These are phyloP conservation scores for Elaphurus davidianus DNA, from an alignment of 2,113 vertebrate species.

Conservation along the genomic window DNA sequence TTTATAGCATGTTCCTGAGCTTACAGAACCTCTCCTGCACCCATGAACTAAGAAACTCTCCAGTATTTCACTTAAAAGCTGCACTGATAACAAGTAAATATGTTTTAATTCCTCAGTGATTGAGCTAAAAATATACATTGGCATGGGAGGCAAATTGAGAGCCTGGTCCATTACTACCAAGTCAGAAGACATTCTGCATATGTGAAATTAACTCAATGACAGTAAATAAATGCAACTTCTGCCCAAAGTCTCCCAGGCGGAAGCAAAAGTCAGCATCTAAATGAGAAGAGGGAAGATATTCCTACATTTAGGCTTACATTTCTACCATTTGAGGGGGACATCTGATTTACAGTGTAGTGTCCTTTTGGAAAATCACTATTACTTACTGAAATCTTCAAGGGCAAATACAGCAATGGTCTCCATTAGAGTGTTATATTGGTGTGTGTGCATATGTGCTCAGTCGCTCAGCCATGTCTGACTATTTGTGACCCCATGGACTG, in stretches of 20 bases:
- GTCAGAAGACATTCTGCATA: not conserved
- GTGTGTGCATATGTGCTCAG: not conserved
- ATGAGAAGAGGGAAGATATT: not conserved
- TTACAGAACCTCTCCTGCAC: not conserved
- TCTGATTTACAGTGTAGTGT: not conserved
- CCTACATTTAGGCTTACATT: not conserved
- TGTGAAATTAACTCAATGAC: not conserved
- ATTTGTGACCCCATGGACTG: not conserved
- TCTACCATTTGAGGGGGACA: not conserved
- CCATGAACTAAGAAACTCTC: not conserved
- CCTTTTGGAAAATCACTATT: not conserved
- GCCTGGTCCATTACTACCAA: not conserved
- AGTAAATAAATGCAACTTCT: not conserved
- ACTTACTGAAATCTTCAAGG: not conserved
- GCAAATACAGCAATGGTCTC: not conserved
- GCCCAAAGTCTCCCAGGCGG: not conserved
- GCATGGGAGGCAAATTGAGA: not conserved
- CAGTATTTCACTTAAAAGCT: not conserved
- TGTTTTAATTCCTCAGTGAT: not conserved
- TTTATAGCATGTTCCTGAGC: not conserved
- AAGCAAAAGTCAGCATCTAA: not conserved
- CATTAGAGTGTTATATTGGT: not conserved
- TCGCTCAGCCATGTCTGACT: fast-evolving
- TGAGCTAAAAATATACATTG: not conserved
- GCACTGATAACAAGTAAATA: not conserved